These are phyloP conservation scores for Leucophenga montana DNA, from an alignment of 2,888 invertebrate genomes.

Conservation along the genomic window DNA sequence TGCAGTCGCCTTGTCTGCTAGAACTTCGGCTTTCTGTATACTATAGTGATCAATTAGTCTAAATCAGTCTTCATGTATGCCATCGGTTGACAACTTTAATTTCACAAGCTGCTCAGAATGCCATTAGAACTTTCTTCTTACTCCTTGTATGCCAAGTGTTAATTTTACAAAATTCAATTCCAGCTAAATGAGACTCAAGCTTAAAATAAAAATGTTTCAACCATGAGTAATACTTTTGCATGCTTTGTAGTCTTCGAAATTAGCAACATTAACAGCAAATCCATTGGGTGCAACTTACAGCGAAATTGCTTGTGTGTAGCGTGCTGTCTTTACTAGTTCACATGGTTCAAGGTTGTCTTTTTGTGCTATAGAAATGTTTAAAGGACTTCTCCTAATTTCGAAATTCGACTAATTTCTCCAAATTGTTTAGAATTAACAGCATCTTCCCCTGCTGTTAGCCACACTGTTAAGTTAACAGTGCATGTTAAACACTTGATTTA, in stretches of 20 bases:
- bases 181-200: constrained; percentile 54
- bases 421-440: neutral
- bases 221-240: constrained; percentile 15
- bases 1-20: no score
- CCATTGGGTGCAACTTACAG: constrained; percentile 19
- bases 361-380: no score
- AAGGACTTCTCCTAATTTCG: neutral
- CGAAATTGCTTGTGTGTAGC: no score
- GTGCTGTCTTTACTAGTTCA: neutral
- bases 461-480: neutral
- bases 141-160: neutral
- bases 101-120: neutral
- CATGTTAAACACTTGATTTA: constrained; percentile 4
- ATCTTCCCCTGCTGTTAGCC: neutral
- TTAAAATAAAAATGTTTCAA: constrained; percentile 52
- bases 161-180: constrained; percentile 47
- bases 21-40: no score
- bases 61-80: neutral
- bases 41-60: no score
- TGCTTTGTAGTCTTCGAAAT: constrained; percentile 53
- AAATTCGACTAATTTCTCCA: neutral
- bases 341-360: no score
- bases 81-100: neutral
- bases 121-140: neutral
- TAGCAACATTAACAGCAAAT: constrained; percentile 55